Base-by-base conservation (phyloP, 2,113 vertebrate species). In the Rallus limicola region DNA sequence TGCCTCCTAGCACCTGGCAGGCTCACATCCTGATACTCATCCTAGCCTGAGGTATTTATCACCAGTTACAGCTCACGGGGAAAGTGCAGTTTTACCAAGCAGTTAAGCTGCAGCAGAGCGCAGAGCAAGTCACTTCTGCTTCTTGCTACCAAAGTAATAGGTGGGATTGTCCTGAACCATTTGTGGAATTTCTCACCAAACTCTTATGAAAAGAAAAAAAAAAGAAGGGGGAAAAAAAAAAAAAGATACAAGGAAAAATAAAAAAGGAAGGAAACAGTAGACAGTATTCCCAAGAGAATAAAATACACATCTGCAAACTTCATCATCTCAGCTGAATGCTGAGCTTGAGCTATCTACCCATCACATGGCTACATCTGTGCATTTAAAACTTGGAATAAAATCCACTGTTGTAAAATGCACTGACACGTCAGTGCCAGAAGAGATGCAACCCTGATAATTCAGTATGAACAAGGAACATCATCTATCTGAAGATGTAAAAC, bases 121-220 rank as follows among this genome's bases (percentile, higher is more conserved):
- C 62, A 44, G 48, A 31, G 78, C n/a, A 81, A 87, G 36, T 29
- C 56, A 76, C 50, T 88, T 81, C 60, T 94, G 59, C 76, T 78
- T 76, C 91, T 59, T 69, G 60, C 78, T 64, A 86, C 82, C 31
- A 11, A 40, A 86, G 69, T 4, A 86, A 46, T 25, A 93, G 65
- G 83, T 59, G 77, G 58, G 72, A 65, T 55, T 88, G 81, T 89
- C 86, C 91, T 97, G 90, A 92, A 79, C 40, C 74, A 64, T 64
- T 64, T 88, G 72, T 76, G 86, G 88, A 94, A 96, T 95, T 95
- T 92, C 92, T 91, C 88, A 92, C 65, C 82, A 86, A 96, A 88
- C 77, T 78, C 52, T 76, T 46, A 62, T 9, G 9, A 1, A 2
- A 3, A 25, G 48, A 23, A 50, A 50, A 50, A 50, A 50, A 23